A percentile compares a stretch with the other conserved stretches of the same genome.
Evolutionary conservation across 1,140 invertebrate genomes (phyloP).

Genomic region (Trichoplusia ni): DNA sequence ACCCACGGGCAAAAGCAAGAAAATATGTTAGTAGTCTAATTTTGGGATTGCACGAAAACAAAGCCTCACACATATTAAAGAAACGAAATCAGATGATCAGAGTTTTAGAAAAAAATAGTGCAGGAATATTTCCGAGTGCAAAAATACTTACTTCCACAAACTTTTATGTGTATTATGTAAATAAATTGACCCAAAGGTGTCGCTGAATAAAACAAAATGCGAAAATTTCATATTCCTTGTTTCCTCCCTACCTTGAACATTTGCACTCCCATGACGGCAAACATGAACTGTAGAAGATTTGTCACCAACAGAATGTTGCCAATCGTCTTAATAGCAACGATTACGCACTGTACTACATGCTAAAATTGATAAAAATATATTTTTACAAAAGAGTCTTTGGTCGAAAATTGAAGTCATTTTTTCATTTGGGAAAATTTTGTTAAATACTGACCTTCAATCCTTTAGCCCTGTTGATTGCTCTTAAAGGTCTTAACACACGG

Average conservation of each 20-base stretch:
- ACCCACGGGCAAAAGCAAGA: conserved; percentile 65
- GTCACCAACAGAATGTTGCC: conserved; percentile 99
- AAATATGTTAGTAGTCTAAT: conserved; percentile 60
- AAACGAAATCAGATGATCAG: conserved; percentile 79
- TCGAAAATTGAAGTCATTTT: neutral
- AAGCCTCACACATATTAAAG: conserved; percentile 70
- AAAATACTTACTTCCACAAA: conserved; percentile 63
- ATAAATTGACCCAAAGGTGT: conserved; percentile 82
- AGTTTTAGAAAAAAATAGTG: conserved; percentile 38
- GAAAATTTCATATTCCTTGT: conserved; percentile 29
- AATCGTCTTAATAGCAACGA: conserved; percentile 99
- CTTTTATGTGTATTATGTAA: conserved; percentile 37
- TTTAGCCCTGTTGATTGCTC: conserved; percentile 99
- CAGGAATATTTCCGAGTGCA: conserved; percentile 51
- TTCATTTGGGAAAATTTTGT: neutral
- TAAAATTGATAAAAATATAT: conserved; percentile 80
- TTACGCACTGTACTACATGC: conserved; percentile 99
- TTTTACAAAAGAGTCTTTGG: conserved; percentile 29
- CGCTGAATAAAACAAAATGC: conserved; percentile 34
- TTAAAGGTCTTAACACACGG: conserved; percentile 98
- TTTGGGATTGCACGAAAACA: conserved; percentile 42
- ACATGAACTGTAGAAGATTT: conserved; percentile 99
- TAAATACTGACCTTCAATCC: conserved; percentile 94
- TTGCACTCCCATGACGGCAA: conserved; percentile 99
- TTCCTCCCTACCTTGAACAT: conserved; percentile 97